Evolutionary conservation across 2,888 invertebrate genomes (phyloP), one percentile per base, ranked within the genome.

Genomic region (Oxyteleia sp.): DNA sequence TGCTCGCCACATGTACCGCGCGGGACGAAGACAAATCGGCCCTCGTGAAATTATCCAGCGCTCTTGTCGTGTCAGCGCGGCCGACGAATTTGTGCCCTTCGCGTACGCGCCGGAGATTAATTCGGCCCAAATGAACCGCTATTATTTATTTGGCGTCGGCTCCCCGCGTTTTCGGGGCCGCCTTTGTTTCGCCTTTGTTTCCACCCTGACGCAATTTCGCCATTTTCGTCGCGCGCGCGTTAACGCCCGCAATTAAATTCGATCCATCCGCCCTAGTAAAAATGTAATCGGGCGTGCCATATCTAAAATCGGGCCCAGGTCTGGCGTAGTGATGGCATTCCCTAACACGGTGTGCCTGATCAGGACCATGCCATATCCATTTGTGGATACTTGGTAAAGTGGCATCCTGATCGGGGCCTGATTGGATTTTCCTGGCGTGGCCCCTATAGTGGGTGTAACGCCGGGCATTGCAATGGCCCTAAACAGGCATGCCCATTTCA

Each of bases 31-130:
- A 71, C 79, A 57, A 64, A 79, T 79, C 71, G 79, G 64, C 69
- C 45, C 63, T 71, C 55, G 41, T 51, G 69, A 66, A 81, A 49
- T 84, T 81, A 72, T 81, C 76, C 76, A 45, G 69, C n/a, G n/a
- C 69, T 69, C 72, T 71, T 68, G 72, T 80, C 69, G 74, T 35
- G 72, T 64, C 78, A 43, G 57, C 57, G 66, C 55, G 61, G 59
- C 57, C 63, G 64, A 66, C 76, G 75, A 71, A 81, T 84, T 71
- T 47, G 82, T 78, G 84, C 64, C 82, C 82, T 71, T 43, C 66
- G 71, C 76, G 75, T 45, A 63, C 47, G 45, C 55, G 11, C 32
- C 57, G 15, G 38, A 76, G 78, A 78, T 78, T 78, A 69, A 74
- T 74, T 63, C 57, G 45, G 49, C 47, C 74, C 29, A 74, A 74